Conservation (phyloP, 2,797 vertebrate genomes). For the Uromys caudimaculatus region DNA sequence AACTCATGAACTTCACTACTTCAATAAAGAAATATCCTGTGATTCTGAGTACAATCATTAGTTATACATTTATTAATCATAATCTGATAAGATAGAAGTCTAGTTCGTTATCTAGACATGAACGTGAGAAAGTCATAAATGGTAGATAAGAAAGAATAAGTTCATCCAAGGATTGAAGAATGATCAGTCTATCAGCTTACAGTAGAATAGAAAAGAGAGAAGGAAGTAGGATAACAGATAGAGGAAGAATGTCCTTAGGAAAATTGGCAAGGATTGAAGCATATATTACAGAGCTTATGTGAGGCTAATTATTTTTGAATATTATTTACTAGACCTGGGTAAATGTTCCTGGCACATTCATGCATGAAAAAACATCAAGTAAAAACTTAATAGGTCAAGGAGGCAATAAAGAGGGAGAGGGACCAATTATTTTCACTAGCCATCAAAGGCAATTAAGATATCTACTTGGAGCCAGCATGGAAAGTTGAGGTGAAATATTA, state of each 20-base stretch:
- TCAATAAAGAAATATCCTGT: neutral
- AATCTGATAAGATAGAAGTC: neutral
- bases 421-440: slow-evolving; percentile 70
- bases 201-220: neutral
- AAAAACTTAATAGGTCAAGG: slow-evolving; percentile 63
- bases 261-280: neutral
- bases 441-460: slow-evolving; percentile 62
- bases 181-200: slow-evolving; percentile 15
- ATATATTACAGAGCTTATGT: neutral
- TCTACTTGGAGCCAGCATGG: slow-evolving; percentile 49
- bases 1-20: neutral
- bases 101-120: neutral
- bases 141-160: slow-evolving; percentile 6
- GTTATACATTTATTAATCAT: slow-evolving; percentile 25
- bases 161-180: neutral
- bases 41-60: neutral
- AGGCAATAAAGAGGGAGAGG: slow-evolving; percentile 60
- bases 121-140: neutral
- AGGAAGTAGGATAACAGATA: neutral
- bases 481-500: slow-evolving; percentile 72
- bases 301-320: slow-evolving; percentile 31
- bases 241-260: neutral
- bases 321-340: slow-evolving; percentile 26
- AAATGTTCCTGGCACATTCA: slow-evolving; percentile 45
- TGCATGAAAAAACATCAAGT: slow-evolving; percentile 55